A percentile compares a stretch with the other conserved stretches of the same genome.
Conservation (phyloP, 2,113 vertebrate genomes). For the Ivindomyrus marchei region DNA sequence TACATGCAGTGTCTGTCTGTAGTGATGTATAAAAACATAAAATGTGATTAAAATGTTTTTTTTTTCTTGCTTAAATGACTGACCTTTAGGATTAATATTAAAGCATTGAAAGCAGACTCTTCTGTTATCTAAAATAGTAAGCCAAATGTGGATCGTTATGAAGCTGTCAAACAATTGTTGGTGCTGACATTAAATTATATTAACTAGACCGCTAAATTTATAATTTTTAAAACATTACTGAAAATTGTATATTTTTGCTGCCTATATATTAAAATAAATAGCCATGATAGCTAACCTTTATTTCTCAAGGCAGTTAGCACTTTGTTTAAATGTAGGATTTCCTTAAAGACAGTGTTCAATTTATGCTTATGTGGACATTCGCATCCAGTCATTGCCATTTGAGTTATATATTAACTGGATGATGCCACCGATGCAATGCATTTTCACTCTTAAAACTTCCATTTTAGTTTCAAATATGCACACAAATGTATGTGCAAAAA, state of each 20-base stretch:
- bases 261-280: neutral
- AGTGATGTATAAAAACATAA: neutral
- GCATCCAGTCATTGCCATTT: neutral
- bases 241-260: neutral
- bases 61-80: neutral
- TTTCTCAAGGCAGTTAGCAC: neutral
- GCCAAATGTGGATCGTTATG: conserved; percentile 17
- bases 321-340: neutral
- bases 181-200: conserved; percentile 5
- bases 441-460: neutral
- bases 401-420: neutral
- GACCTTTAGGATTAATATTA: neutral
- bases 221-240: neutral
- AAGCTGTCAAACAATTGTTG: conserved; percentile 13
- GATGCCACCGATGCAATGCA: neutral
- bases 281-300: neutral
- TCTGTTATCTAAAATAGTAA: conserved; percentile 11
- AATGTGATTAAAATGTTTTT: neutral
- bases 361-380: neutral
- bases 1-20: neutral
- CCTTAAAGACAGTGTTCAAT: neutral
- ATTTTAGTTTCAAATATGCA: neutral
- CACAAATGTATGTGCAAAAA: neutral
- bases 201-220: neutral
- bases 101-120: conserved; percentile 1